Percentiles rank a stretch among this genome's conserved stretches.
phyloP scores from a whole-genome alignment of 2,113 vertebrate genomes.

The Oriolus oriolus region DNA sequence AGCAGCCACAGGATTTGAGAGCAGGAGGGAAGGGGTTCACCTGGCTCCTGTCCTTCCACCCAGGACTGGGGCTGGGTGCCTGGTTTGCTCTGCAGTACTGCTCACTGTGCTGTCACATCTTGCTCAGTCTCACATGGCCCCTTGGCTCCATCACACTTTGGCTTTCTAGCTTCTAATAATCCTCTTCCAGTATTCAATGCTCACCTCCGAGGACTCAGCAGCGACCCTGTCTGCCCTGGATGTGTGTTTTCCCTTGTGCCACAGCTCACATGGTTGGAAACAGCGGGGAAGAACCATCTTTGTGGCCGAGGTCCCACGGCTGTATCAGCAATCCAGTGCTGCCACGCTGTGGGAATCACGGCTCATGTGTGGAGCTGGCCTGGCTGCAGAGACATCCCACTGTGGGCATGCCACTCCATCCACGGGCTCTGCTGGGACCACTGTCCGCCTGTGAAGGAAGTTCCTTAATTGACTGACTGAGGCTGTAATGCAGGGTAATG shows the following conservation, averaged over 20 bases:
- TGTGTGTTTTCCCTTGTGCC: fast-evolving
- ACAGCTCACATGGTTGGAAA: fast-evolving
- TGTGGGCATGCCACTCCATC: fast-evolving
- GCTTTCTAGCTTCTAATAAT: background rate
- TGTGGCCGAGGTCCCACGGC: fast-evolving
- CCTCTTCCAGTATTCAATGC: background rate
- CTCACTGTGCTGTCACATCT: fast-evolving
- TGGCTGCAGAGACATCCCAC: background rate
- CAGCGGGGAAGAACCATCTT: fast-evolving
- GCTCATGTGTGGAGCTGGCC: background rate
- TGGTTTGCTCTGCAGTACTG: fast-evolving
- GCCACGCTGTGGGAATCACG: background rate
- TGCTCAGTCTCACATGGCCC: fast-evolving
- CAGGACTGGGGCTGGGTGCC: fast-evolving
- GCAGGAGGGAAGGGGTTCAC: fast-evolving
- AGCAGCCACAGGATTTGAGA: background rate
- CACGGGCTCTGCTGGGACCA: fast-evolving
- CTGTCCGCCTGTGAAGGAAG: background rate
- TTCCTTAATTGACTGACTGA: background rate
- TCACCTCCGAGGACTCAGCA: fast-evolving
- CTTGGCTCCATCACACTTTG: background rate
- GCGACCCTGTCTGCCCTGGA: fast-evolving
- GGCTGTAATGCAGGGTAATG: background rate
- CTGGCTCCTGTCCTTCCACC: background rate
- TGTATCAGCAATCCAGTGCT: background rate